Base-by-base conservation (phyloP, 2,888 invertebrate genomes). In the Bimastos eiseni region DNA sequence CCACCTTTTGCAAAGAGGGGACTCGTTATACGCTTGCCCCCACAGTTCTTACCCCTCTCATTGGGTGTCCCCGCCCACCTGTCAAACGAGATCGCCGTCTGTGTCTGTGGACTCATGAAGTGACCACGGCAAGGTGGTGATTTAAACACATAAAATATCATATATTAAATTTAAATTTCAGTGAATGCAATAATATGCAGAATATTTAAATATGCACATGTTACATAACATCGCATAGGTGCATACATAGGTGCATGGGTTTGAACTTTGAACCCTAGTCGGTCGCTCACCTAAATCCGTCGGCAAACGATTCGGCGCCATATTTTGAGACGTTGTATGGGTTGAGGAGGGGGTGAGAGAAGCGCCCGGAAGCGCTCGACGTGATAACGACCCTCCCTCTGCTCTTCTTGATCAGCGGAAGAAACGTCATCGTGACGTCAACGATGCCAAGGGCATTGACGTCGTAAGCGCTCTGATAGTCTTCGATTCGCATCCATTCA, bases 301-400 rank as follows among this genome's bases (percentile, higher is more conserved):
- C 89, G 13, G 88, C 44, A 36, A 88, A 91, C 0, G 88, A 90
- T 49, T 91, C 90, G 0, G 88, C 90, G n/a, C 90, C 91, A 49
- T 44, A 91, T 88, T 91, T 91, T 36, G 91, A 91, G 83, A 88
- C 34, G 90, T 84, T 83, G 83, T 91, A 91, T 1, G 91, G 88
- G 17, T 49, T 44, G 37, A 83, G 21, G 49, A 44, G 83, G 83
- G 91, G 91, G 55, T 88, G 24, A 13, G 90, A 86, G 21, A 90
- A 55, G 34, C 90, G 37, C 34, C 91, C 91, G 37, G 44, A 44
- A 30, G 88, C 70, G 70, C 91, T 90, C 30, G 90, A 49, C 33
- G 89, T 91, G 49, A 90, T 90, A 33, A 91, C 90, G 34, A 91
- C 83, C 38, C 91, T 44, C 21, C 91, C 91, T 24, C 70, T 49